Percentiles rank a stretch among this genome's conserved stretches.
Conservation (phyloP, 2,113 vertebrate genomes). For the Pelvicachromis taeniatus region DNA sequence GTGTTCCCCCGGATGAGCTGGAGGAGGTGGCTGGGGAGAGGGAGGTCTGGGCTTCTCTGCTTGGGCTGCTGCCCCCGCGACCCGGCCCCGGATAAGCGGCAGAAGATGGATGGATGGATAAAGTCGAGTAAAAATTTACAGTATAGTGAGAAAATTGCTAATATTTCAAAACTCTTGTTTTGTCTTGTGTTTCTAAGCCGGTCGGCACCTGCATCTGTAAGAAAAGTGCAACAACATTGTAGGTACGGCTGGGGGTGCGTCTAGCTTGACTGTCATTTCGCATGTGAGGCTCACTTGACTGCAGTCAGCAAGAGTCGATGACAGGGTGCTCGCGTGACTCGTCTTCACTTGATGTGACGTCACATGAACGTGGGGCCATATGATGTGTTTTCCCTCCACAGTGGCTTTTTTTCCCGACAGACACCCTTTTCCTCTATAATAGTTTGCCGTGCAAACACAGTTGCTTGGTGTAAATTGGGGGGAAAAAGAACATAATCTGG, state of each 20-base stretch:
- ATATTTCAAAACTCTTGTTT: not conserved
- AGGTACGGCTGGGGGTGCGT: not conserved
- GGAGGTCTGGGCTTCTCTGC: no score
- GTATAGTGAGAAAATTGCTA: not conserved
- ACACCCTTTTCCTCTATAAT: not conserved
- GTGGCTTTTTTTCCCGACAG: not conserved
- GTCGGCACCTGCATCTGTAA: accelerated
- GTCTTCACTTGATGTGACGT: not conserved
- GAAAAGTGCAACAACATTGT: not conserved
- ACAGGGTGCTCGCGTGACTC: not conserved
- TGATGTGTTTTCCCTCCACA: no score
- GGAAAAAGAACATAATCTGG: accelerated
- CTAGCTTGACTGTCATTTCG: not conserved
- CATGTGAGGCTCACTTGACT: not conserved
- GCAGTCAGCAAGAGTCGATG: not conserved
- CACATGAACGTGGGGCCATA: not conserved
- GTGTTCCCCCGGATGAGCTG: no score
- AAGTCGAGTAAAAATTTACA: not conserved
- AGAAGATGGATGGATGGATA: no score
- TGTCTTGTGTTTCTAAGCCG: not conserved
- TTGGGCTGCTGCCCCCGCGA: no score
- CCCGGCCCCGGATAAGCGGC: no score
- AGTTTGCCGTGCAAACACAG: not conserved
- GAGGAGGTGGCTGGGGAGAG: no score
- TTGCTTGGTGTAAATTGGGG: not conserved